A percentile compares a stretch with the other conserved stretches of the same genome.
phyloP scores from a whole-genome alignment of 2,797 vertebrate genomes.

The Novumbra hubbsi region DNA sequence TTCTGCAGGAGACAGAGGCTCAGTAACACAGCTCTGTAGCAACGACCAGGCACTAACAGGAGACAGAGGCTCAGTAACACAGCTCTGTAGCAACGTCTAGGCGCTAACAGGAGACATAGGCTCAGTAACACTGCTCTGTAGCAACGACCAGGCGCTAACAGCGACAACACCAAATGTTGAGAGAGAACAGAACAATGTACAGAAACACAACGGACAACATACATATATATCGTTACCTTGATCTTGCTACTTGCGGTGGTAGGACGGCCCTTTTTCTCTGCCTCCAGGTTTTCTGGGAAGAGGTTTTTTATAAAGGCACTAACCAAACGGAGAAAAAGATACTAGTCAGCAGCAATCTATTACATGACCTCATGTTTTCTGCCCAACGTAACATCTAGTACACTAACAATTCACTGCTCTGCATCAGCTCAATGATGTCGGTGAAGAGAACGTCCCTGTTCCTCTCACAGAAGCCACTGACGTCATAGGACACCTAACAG shows the following conservation, averaged over 20 bases:
- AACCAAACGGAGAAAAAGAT: conserved; percentile 6
- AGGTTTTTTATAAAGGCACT: conserved; percentile 78
- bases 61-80: background rate
- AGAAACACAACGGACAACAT: too few species aligned
- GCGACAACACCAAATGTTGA: background rate
- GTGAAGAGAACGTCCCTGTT: conserved; percentile 82
- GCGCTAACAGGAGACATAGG: background rate
- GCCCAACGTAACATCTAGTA: background rate
- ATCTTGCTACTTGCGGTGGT: conserved; percentile 80
- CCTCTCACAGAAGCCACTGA: conserved; percentile 75
- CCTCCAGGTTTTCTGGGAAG: conserved; percentile 79
- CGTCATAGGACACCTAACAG: conserved; percentile 74
- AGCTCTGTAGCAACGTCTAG: background rate
- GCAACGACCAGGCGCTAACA: background rate
- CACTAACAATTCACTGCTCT: conserved; percentile 81
- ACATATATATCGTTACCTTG: conserved; percentile 76
- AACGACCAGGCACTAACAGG: background rate
- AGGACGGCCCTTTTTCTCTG: conserved; percentile 80
- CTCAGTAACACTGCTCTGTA: background rate
- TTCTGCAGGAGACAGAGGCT: conserved; percentile 58
- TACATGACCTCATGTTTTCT: too few species aligned
- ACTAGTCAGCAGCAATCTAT: background rate
- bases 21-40: background rate
- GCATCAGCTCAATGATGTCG: conserved; percentile 86
- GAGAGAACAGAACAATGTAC: background rate